phyloP scores from a whole-genome alignment of 2,113 vertebrate genomes.

The Indicator maculatus region DNA sequence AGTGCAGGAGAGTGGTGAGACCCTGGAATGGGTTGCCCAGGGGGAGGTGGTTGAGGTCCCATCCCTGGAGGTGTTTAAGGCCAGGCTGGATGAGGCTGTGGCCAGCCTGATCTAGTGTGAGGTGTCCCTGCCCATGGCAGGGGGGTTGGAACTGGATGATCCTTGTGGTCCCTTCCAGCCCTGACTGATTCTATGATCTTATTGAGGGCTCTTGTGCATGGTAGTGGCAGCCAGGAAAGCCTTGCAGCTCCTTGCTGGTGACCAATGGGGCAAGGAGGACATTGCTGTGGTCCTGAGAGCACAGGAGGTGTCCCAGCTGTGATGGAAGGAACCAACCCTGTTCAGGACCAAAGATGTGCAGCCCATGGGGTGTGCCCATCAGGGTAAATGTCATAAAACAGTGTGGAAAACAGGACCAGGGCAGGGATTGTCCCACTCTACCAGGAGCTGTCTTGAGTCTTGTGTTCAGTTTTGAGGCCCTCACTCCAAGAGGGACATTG shows the following conservation, averaged over 20 bases:
- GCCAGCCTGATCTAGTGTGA: too few species aligned
- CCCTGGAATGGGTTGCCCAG: too few species aligned
- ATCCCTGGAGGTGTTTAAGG: too few species aligned
- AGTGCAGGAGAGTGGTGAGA: too few species aligned
- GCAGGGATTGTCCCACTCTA: background rate
- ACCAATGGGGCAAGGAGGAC: background rate
- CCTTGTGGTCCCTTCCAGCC: too few species aligned
- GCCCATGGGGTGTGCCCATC: accelerated
- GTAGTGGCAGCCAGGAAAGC: background rate
- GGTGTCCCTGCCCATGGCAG: too few species aligned
- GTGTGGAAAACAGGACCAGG: background rate
- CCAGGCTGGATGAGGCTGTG: too few species aligned
- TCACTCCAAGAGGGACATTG: background rate
- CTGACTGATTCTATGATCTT: too few species aligned
- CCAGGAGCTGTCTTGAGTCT: background rate
- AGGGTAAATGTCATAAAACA: accelerated
- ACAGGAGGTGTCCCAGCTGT: too few species aligned
- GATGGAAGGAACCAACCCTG: background rate
- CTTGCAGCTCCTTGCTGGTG: background rate
- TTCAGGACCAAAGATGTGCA: accelerated
- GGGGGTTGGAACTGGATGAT: too few species aligned
- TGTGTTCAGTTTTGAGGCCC: background rate
- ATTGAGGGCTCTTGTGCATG: accelerated
- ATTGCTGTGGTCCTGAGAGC: background rate
- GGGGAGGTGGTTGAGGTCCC: too few species aligned